These are phyloP conservation scores for Limnephilus auricula DNA, from an alignment of 2,888 invertebrate species.

Conservation along the genomic window DNA sequence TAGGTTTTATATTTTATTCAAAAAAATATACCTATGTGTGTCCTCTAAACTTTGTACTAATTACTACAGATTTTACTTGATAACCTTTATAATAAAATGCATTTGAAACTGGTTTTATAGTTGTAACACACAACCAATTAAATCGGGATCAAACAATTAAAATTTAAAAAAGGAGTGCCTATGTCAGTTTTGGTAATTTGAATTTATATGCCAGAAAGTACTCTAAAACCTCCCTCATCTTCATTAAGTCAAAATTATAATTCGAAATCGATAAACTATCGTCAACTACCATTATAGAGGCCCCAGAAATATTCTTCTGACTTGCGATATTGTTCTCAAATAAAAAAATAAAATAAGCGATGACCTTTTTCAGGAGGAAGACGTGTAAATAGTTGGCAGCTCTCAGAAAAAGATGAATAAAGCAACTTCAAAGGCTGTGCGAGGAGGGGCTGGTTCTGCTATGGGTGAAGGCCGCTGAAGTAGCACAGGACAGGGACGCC, in stretches of 20 bases:
- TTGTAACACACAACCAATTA: neutral
- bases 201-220: too few relatives aligned
- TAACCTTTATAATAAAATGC: neutral
- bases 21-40: neutral
- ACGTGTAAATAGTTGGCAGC: too few relatives aligned
- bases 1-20: neutral
- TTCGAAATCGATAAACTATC: too few relatives aligned
- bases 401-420: too few relatives aligned
- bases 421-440: too few relatives aligned
- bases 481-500: too few relatives aligned
- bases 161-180: neutral
- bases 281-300: too few relatives aligned
- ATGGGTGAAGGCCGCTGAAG: too few relatives aligned
- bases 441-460: too few relatives aligned
- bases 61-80: neutral
- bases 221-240: too few relatives aligned
- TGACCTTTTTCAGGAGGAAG: neutral
- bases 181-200: too few relatives aligned
- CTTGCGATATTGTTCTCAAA: neutral
- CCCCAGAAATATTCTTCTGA: neutral
- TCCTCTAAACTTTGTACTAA: slow-evolving; percentile 2
- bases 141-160: neutral
- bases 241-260: too few relatives aligned
- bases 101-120: neutral
- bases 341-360: neutral